Percentiles rank a stretch among this genome's conserved stretches.
phyloP scores from a whole-genome alignment of 2,888 invertebrate species.

The Pimpla rufipes region DNA sequence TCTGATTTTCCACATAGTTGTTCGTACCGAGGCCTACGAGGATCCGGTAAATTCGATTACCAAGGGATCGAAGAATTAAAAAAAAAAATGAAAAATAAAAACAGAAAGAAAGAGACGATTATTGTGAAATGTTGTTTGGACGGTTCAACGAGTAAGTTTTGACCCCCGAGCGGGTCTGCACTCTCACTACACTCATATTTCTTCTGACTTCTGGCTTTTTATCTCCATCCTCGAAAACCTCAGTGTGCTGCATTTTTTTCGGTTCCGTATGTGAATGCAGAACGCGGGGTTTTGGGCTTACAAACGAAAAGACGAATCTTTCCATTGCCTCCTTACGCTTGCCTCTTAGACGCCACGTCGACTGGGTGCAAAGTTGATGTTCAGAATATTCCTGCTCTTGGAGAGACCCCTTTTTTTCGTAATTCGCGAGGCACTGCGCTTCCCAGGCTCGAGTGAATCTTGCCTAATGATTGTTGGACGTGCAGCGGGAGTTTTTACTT shows the following conservation, averaged over 20 bases:
- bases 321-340: neutral
- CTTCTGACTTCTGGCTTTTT: constrained; percentile 1
- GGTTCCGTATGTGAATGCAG: neutral
- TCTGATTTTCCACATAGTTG: constrained; percentile 54
- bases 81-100: neutral
- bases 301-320: neutral
- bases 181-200: constrained; percentile 28
- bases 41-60: constrained; percentile 46
- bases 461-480: constrained; percentile 22
- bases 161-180: constrained; percentile 16
- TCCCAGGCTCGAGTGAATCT: constrained; percentile 23
- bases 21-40: constrained; percentile 60
- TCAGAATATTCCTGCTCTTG: constrained; percentile 11
- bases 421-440: constrained; percentile 24
- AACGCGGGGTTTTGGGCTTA: neutral
- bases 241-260: neutral
- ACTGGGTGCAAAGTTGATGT: constrained; percentile 1
- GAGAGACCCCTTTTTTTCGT: neutral
- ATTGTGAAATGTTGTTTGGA: constrained; percentile 36
- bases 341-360: neutral
- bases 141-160: constrained; percentile 48
- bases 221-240: neutral
- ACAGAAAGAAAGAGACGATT: constrained; percentile 13
- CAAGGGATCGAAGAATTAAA: constrained; percentile 22
- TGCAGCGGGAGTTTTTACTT: constrained; percentile 16